Base-by-base conservation (phyloP, 2,888 invertebrate species). In the Ormyrus thymus region DNA sequence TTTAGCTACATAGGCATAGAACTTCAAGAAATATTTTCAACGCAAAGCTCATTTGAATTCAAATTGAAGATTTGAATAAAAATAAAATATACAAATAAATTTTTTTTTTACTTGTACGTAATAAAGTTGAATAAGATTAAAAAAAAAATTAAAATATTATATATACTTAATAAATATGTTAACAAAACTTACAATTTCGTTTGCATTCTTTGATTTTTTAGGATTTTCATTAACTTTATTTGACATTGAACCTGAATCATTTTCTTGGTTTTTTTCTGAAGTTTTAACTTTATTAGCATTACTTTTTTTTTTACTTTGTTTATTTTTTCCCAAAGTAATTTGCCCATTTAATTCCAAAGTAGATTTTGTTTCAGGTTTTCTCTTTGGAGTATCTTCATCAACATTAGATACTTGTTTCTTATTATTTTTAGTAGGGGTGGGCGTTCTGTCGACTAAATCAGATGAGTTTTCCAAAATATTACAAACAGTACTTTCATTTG, bases 361-460 rank as follows among this genome's bases (percentile, higher is more conserved):
- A 61, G 43, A 9, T 9, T 6, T 61, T 43, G 9, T 43, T 50
- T 11, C 7, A 43, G 29, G 50, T 43, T 48, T 70, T 6, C 10
- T 53, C 15, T 62, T 62, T 0, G 75, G 66, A 45, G 61, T 68
- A 1, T 68, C 68, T 45, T 51, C 53, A 53, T 15, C 51, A 13
- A 43, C 1, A 7, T 13, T 10, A 46, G 10, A 29, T 29, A 29
- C 8, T 46, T 50, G 45, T 13, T 15, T 65, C 43, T 15, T 58
- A 9, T 64, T 64, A 2, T 10, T 9, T 3, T 76, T 70, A 0
- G 78, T 82, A 85, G 3, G 85, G 78, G 85, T 87, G 4, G 85
- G 84, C 1, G 84, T 87, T 80, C 86, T 86, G 70, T 87, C 85
- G 9, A 86, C 81, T 51, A 84, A 76, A 58, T 87, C 86, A 58